Percentiles rank a stretch among this genome's conserved stretches.
Conservation (phyloP, 2,888 invertebrate species). For the Nomada flava region DNA sequence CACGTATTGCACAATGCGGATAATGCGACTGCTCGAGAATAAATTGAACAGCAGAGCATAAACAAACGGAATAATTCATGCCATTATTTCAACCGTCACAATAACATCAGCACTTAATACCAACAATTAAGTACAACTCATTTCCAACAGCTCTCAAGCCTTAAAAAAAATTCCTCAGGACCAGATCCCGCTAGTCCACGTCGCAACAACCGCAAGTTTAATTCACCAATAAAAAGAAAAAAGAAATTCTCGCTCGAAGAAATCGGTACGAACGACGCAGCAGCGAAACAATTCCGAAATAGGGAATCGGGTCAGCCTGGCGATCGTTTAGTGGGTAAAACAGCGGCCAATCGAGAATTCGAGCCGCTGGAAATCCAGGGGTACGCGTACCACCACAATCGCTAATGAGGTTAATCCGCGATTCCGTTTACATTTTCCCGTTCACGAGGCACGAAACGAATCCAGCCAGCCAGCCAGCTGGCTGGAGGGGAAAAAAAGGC, state of each 20-base stretch:
- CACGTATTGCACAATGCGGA: no score
- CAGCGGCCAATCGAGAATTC: constrained; percentile 54
- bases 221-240: not conserved
- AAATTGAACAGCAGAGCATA: no score
- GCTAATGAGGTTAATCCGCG: constrained; percentile 65
- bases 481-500: constrained; percentile 26
- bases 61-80: no score
- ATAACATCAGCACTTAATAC: no score
- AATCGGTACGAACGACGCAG: not conserved
- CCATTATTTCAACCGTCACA: no score
- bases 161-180: no score
- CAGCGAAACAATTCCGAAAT: constrained; percentile 18
- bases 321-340: constrained; percentile 43
- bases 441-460: constrained; percentile 63
- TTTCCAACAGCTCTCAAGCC: no score
- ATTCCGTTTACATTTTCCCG: constrained; percentile 65
- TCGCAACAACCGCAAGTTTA: not conserved
- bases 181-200: no score
- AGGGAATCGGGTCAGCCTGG: constrained; percentile 31
- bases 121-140: no score
- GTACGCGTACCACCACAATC: constrained; percentile 51
- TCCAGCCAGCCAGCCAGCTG: constrained; percentile 28
- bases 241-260: not conserved
- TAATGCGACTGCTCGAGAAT: no score
- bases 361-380: constrained; percentile 47